Evolutionary conservation across 2,113 vertebrate genomes (phyloP).

Genomic region (Leuciscus idus): DNA sequence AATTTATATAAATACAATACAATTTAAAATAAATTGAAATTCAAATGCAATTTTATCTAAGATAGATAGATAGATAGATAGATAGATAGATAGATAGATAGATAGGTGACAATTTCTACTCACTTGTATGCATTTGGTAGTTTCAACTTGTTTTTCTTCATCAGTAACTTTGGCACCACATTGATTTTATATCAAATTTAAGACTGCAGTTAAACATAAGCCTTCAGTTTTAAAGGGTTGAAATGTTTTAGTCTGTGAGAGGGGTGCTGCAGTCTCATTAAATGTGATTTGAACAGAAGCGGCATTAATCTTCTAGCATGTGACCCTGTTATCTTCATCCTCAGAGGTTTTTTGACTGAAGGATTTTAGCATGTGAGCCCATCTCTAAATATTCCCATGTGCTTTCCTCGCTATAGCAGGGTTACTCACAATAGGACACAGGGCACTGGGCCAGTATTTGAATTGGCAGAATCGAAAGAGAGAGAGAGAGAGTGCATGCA

Average conservation of each 20-base stretch:
- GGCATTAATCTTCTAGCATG: slow-evolving; percentile 48
- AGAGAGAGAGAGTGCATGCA: slow-evolving; percentile 47
- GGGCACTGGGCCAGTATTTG: slow-evolving; percentile 43
- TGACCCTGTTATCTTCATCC: slow-evolving; percentile 31
- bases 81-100: neutral
- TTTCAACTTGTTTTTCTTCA: neutral
- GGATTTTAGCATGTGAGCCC: neutral
- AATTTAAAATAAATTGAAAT: neutral
- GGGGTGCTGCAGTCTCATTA: slow-evolving; percentile 36
- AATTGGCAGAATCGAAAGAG: slow-evolving; percentile 40
- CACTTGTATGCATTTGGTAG: neutral
- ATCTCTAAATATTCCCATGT: slow-evolving; percentile 29
- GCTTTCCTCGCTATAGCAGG: neutral
- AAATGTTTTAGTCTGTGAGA: neutral
- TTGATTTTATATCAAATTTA: neutral
- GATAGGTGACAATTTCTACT: neutral
- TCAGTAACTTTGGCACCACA: neutral
- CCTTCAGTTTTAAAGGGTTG: neutral
- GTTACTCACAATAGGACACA: slow-evolving; percentile 25
- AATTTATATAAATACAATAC: neutral
- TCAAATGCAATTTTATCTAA: neutral
- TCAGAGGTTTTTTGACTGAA: slow-evolving; percentile 13
- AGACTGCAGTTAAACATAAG: neutral
- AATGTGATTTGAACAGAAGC: slow-evolving; percentile 38
- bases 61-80: neutral